phyloP scores from a whole-genome alignment of 1,140 invertebrate genomes.

The Cherax quadricarinatus region DNA sequence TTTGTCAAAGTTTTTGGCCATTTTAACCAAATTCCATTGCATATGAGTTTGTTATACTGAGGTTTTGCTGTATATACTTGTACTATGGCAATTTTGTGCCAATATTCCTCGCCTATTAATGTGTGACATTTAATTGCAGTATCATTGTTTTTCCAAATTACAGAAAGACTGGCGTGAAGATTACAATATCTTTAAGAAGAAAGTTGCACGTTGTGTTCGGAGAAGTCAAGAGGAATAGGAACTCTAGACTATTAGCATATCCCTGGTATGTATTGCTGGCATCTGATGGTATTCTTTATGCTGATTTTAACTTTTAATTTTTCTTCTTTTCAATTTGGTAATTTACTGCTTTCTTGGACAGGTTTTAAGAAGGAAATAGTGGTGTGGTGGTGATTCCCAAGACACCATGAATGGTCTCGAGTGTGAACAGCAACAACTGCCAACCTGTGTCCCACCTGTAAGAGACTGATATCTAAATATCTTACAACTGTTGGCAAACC shows the following conservation, averaged over 20 bases:
- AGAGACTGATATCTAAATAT: slow-evolving; percentile 53
- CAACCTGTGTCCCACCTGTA: slow-evolving; percentile 49
- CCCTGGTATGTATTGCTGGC: slow-evolving; percentile 39
- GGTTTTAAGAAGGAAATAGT: slow-evolving; percentile 53
- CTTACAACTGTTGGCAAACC: slow-evolving; percentile 27
- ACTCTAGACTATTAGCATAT: slow-evolving; percentile 65
- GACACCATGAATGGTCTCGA: slow-evolving; percentile 43
- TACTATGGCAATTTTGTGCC: neutral
- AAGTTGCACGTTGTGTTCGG: slow-evolving; percentile 97
- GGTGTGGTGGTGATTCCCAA: slow-evolving; percentile 57
- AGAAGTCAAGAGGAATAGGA: slow-evolving; percentile 95
- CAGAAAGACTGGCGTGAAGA: slow-evolving; percentile 99
- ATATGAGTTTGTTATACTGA: no score
- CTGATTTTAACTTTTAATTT: neutral
- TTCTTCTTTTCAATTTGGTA: no score
- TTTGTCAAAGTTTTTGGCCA: no score
- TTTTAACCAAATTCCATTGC: no score
- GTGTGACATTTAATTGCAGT: no score
- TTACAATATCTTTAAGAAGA: slow-evolving; percentile 97
- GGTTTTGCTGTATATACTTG: no score
- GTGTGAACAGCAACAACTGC: slow-evolving; percentile 49
- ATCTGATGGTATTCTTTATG: neutral
- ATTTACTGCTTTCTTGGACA: neutral
- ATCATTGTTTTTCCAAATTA: slow-evolving; percentile 77
- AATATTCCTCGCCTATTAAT: no score